Conservation (phyloP, 2,113 vertebrate genomes). For the Emydocephalus ijimae region DNA sequence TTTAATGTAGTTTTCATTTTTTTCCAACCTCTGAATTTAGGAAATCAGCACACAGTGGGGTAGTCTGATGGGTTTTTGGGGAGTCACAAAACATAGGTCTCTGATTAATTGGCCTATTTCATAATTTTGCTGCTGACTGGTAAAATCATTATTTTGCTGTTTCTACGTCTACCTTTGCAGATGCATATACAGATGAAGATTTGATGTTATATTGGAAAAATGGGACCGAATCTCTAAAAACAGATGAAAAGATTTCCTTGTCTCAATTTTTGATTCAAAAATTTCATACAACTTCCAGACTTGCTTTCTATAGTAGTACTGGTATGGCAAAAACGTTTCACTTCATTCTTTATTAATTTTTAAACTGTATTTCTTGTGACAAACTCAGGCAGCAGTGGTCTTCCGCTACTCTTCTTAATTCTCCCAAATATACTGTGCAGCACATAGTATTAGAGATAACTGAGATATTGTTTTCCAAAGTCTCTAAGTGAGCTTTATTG, state of each 20-base stretch:
- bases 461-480: neutral
- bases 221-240: slow-evolving; percentile 90
- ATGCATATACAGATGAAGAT: slow-evolving; percentile 96
- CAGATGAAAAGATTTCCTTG: slow-evolving; percentile 88
- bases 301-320: slow-evolving; percentile 97
- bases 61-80: neutral
- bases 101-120: neutral
- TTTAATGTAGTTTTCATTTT: neutral
- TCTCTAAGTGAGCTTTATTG: neutral
- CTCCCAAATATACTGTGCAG: neutral
- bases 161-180: slow-evolving; percentile 55
- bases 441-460: neutral
- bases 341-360: neutral
- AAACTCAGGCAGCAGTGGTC: neutral
- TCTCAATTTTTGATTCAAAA: slow-evolving; percentile 97
- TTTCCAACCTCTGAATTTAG: neutral
- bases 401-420: neutral
- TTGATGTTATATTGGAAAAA: slow-evolving; percentile 97
- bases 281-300: slow-evolving; percentile 89
- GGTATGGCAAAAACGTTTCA: slow-evolving; percentile 66
- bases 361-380: neutral
- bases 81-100: neutral
- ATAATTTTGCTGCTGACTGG: neutral
- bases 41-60: neutral
- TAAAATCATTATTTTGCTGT: neutral